Evolutionary conservation across 2,888 invertebrate genomes (phyloP).

Genomic region (Silvanus unidentatus): DNA sequence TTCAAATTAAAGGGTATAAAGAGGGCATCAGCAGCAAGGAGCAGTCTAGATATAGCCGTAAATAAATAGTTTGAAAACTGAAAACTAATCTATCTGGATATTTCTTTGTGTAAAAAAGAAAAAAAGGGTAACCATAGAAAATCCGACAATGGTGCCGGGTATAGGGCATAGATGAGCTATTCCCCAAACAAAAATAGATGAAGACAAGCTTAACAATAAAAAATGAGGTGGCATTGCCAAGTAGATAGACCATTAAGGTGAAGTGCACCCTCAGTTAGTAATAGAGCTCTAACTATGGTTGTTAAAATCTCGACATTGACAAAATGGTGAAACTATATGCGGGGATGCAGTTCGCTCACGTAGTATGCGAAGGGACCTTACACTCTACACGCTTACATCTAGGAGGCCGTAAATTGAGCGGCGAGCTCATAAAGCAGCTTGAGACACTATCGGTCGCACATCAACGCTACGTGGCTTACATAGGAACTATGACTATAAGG

Average conservation of each 20-base stretch:
- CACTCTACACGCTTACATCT: slow-evolving; percentile 31
- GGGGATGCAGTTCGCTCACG: slow-evolving; percentile 38
- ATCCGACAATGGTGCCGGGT: too few relatives aligned
- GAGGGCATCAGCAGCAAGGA: too few relatives aligned
- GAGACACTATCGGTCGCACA: slow-evolving; percentile 45
- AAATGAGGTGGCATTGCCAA: slow-evolving; percentile 22
- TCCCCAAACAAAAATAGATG: slow-evolving; percentile 4
- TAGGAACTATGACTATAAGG: slow-evolving; percentile 40
- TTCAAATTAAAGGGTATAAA: too few relatives aligned
- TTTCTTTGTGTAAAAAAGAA: too few relatives aligned
- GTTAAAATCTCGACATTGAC: slow-evolving; percentile 42
- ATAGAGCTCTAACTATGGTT: slow-evolving; percentile 26
- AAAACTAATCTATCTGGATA: too few relatives aligned
- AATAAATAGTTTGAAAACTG: too few relatives aligned
- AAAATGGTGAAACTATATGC: slow-evolving; percentile 35
- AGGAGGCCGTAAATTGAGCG: slow-evolving; percentile 42
- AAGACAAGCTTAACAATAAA: slow-evolving; percentile 13
- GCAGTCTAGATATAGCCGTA: too few relatives aligned
- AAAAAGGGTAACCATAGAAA: too few relatives aligned
- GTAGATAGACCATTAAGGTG: slow-evolving; percentile 27
- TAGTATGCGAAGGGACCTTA: slow-evolving; percentile 32
- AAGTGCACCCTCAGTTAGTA: slow-evolving; percentile 28
- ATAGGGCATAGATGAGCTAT: too few relatives aligned
- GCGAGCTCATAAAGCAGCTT: slow-evolving; percentile 43
- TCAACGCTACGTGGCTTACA: slow-evolving; percentile 45